Conservation (phyloP, 1,140 invertebrate species). For the Pissodes strobi region DNA sequence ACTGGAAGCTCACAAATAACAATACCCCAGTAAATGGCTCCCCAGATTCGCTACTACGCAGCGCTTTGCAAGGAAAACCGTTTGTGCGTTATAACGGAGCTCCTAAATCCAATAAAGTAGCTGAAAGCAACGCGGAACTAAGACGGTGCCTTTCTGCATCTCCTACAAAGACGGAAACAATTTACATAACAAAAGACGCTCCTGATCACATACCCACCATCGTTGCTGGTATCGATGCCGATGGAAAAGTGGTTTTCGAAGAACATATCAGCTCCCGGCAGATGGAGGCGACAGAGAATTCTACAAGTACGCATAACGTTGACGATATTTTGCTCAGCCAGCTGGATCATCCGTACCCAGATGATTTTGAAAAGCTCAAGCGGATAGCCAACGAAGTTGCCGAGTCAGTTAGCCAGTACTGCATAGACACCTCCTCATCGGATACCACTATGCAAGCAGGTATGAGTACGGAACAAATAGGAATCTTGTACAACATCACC, state of each 20-base stretch:
- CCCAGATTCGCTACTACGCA: conserved; percentile 75
- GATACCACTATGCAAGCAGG: conserved; percentile 58
- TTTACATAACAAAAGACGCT: conserved; percentile 54
- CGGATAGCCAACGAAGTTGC: conserved; percentile 75
- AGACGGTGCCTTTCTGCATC: conserved; percentile 57
- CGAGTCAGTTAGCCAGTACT: conserved; percentile 70
- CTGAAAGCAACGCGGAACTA: conserved; percentile 58
- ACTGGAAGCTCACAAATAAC: conserved; percentile 65
- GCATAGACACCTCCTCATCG: conserved; percentile 62
- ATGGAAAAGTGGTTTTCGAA: conserved; percentile 56
- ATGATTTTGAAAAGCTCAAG: conserved; percentile 75
- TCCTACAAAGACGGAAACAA: conserved; percentile 58
- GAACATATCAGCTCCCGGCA: conserved; percentile 54
- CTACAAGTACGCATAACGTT: conserved; percentile 67
- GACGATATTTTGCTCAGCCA: conserved; percentile 74
- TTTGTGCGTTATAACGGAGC: conserved; percentile 62
- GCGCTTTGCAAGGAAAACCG: conserved; percentile 76
- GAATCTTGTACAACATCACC: conserved; percentile 49
- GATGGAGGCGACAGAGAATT: conserved; percentile 58
- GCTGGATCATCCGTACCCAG: conserved; percentile 68
- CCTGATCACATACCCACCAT: conserved; percentile 57
- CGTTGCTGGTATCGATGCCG: conserved; percentile 56
- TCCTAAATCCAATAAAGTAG: conserved; percentile 48
- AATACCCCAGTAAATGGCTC: conserved; percentile 56
- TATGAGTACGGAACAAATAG: conserved; percentile 57